These are phyloP conservation scores for Drosophila niveifrons DNA, from an alignment of 2,888 invertebrate genomes.

Conservation along the genomic window DNA sequence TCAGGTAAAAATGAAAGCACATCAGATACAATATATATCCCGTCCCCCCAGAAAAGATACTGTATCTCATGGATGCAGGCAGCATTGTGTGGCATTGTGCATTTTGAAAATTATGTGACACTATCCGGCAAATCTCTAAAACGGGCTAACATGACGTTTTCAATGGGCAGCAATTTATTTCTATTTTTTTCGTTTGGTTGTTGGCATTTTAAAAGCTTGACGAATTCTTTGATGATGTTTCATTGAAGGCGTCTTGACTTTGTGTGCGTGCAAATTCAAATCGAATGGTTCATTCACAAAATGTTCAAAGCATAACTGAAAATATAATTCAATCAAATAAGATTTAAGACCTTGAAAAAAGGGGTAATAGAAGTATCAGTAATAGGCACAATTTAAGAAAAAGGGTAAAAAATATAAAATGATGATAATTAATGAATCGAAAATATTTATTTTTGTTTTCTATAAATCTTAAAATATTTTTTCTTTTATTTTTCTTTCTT, in stretches of 20 bases:
- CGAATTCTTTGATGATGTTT: conserved; percentile 34
- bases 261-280: conserved; percentile 2
- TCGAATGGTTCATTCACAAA: conserved; percentile 17
- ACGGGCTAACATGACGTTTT: conserved; percentile 65
- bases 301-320: background rate
- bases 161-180: conserved; percentile 42
- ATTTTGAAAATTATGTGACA: conserved; percentile 10
- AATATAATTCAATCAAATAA: background rate
- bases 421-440: too few species aligned
- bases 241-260: conserved; percentile 6
- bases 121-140: conserved; percentile 16
- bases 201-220: conserved; percentile 25
- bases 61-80: conserved; percentile 44
- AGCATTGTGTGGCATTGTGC: conserved; percentile 2
- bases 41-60: conserved; percentile 9
- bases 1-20: conserved; percentile 77
- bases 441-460: too few species aligned
- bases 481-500: background rate
- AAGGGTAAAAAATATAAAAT: too few species aligned
- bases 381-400: too few species aligned
- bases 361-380: background rate
- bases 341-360: background rate
- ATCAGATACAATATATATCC: background rate
- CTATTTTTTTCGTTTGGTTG: background rate
- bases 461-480: background rate